Evolutionary conservation across 1,140 invertebrate genomes (phyloP).

Genomic region (Diorhabda sublineata): DNA sequence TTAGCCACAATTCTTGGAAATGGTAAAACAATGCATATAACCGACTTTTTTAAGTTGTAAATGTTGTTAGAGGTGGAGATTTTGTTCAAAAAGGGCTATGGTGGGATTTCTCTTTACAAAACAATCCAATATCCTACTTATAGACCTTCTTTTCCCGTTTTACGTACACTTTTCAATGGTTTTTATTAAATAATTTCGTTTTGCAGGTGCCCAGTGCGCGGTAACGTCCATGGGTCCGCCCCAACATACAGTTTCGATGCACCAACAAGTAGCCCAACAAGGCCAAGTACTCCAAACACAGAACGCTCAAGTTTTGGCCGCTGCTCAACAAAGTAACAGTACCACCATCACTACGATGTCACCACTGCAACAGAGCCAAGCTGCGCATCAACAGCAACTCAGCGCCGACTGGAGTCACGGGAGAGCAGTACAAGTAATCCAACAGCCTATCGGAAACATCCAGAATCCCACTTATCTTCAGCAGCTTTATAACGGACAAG

Average conservation of each 20-base stretch:
- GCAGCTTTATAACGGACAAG: conserved; percentile 75
- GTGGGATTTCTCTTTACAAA: too few relatives aligned
- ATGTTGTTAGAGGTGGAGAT: too few relatives aligned
- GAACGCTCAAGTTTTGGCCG: conserved; percentile 39
- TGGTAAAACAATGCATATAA: too few relatives aligned
- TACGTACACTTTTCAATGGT: conserved; percentile 4
- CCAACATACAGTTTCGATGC: conserved; percentile 45
- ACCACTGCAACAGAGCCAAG: conserved; percentile 47
- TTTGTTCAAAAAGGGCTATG: too few relatives aligned
- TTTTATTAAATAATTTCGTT: conserved; percentile 5
- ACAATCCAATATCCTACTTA: neutral
- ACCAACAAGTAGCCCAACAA: conserved; percentile 43
- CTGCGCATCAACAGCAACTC: conserved; percentile 46
- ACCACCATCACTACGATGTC: conserved; percentile 48
- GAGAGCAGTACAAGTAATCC: conserved; percentile 64
- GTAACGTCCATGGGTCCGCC: conserved; percentile 48
- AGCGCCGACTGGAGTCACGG: conserved; percentile 44
- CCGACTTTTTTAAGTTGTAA: too few relatives aligned
- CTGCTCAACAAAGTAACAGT: conserved; percentile 42
- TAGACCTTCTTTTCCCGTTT: conserved; percentile 4
- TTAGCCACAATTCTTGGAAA: too few relatives aligned
- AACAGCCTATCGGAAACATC: conserved; percentile 59
- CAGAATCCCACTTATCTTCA: conserved; percentile 74
- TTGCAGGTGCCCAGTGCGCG: conserved; percentile 44
- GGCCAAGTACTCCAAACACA: conserved; percentile 44